A percentile compares a stretch with the other conserved stretches of the same genome.
These are phyloP conservation scores for Physella acuta DNA, from an alignment of 1,140 invertebrate species.

Conservation along the genomic window DNA sequence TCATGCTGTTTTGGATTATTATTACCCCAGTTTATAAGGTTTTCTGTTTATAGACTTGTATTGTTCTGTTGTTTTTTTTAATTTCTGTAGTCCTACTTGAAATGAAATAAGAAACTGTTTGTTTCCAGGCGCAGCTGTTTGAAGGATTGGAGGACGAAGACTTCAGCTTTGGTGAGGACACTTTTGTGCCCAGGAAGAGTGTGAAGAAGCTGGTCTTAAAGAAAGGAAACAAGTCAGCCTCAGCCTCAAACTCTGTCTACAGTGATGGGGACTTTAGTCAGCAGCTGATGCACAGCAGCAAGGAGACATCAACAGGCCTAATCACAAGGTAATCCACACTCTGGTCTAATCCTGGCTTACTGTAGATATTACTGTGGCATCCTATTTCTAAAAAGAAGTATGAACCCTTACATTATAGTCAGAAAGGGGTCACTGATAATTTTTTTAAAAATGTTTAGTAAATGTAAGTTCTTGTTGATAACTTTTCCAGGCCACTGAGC, in stretches of 20 bases:
- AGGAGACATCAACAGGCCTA: not conserved
- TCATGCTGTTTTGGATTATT: too few species aligned
- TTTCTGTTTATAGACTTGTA: not conserved
- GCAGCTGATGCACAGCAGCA: conserved; percentile 16
- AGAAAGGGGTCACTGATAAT: too few species aligned
- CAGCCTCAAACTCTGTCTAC: conserved; percentile 28
- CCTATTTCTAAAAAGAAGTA: too few species aligned
- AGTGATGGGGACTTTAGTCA: conserved; percentile 27
- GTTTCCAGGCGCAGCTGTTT: conserved; percentile 60
- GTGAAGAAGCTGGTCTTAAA: conserved; percentile 64
- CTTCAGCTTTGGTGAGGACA: conserved; percentile 55
- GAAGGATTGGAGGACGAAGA: conserved; percentile 65
- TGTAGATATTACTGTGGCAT: too few species aligned
- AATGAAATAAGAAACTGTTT: not conserved
- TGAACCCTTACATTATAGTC: too few species aligned
- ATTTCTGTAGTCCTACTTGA: not conserved
- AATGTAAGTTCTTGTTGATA: not conserved
- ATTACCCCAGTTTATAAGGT: not conserved
- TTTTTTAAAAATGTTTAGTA: not conserved
- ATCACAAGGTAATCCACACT: conserved; percentile 35
- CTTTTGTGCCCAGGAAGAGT: conserved; percentile 63
- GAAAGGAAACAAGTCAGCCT: conserved; percentile 31
- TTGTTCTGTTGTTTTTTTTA: too few species aligned
- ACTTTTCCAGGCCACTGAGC: not conserved
- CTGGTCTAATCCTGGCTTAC: too few species aligned